Evolutionary conservation across 2,797 vertebrate genomes (phyloP).

Genomic region (Parambassis ranga): DNA sequence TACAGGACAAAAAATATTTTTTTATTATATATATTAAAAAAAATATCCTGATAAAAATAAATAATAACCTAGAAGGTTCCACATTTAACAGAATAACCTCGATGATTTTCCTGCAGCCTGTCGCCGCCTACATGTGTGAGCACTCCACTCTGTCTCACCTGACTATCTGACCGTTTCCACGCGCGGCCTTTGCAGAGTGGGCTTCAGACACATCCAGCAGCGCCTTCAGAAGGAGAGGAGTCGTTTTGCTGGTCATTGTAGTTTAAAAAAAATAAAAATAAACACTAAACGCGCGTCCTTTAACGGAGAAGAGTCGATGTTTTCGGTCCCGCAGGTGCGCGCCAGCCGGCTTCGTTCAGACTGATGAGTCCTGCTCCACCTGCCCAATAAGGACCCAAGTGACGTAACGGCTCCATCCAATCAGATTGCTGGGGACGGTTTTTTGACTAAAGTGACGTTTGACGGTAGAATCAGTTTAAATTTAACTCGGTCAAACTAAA

Average conservation of each 20-base stretch:
- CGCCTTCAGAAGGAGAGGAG: conserved; percentile 24
- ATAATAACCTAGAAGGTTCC: not conserved
- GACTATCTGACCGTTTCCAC: conserved; percentile 32
- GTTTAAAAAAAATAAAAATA: not conserved
- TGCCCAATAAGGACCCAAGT: not conserved
- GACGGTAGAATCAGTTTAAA: not conserved
- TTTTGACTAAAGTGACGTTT: not conserved
- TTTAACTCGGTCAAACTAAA: fast-evolving
- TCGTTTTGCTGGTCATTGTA: conserved; percentile 45
- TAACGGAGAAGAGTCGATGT: fast-evolving
- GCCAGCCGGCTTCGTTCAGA: not conserved
- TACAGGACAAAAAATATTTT: no score
- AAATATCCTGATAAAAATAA: no score
- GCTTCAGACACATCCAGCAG: conserved; percentile 50
- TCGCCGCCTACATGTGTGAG: not conserved
- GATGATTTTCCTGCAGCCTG: not conserved
- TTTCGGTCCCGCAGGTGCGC: not conserved
- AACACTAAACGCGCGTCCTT: no score
- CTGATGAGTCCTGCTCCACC: not conserved
- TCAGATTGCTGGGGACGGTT: not conserved
- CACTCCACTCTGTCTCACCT: conserved; percentile 48
- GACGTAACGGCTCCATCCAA: conserved; percentile 26
- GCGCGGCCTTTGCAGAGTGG: not conserved
- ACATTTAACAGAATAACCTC: no score
- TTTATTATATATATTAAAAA: no score